phyloP scores from a whole-genome alignment of 2,888 invertebrate genomes.

The Cosmia pyralina region DNA sequence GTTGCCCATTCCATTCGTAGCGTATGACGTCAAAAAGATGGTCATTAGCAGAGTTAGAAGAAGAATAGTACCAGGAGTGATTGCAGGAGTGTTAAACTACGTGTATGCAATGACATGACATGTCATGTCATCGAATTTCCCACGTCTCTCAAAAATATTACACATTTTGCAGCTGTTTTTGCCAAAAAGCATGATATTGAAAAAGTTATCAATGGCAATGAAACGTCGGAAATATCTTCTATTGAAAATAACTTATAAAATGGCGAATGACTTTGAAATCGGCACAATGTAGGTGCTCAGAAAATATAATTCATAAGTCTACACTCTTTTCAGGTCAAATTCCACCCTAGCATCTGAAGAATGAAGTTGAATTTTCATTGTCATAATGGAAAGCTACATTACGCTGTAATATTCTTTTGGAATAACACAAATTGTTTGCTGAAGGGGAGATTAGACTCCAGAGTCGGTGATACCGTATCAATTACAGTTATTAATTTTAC shows the following conservation, averaged over 20 bases:
- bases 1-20: neutral
- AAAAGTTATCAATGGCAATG: slow-evolving; percentile 45
- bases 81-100: neutral
- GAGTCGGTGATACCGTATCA: slow-evolving; percentile 62
- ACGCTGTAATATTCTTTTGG: slow-evolving; percentile 59
- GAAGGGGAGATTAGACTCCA: slow-evolving; percentile 59
- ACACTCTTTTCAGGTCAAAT: slow-evolving; percentile 7
- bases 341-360: neutral
- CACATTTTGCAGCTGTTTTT: slow-evolving; percentile 11
- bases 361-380: slow-evolving; percentile 39
- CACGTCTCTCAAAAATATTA: neutral
- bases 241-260: slow-evolving; percentile 66
- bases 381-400: slow-evolving; percentile 12
- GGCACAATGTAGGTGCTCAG: slow-evolving; percentile 53
- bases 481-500: slow-evolving; percentile 69
- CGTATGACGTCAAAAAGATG: neutral
- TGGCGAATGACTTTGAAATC: slow-evolving; percentile 65
- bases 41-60: neutral
- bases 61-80: neutral
- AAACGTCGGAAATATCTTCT: slow-evolving; percentile 60
- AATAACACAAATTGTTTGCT: slow-evolving; percentile 63
- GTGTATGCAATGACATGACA: too few species aligned
- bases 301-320: slow-evolving; percentile 49
- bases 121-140: neutral
- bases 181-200: slow-evolving; percentile 21